Evolutionary conservation across 2,888 invertebrate species (phyloP).

Genomic region (Dorcus hopei): DNA sequence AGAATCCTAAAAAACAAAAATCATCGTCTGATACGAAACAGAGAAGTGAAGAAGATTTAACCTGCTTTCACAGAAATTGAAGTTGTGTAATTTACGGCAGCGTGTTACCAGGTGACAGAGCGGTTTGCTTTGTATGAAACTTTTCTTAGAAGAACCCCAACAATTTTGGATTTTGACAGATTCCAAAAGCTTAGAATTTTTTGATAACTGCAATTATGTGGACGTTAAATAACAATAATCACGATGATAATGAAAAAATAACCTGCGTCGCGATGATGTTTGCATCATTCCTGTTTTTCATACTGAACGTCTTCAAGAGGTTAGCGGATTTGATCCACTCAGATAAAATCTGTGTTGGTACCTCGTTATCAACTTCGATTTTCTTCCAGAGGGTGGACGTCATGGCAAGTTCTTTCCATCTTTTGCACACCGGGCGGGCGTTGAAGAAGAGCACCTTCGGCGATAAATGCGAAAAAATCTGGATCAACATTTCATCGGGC

Average conservation of each 20-base stretch:
- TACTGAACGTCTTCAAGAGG: slow-evolving; percentile 14
- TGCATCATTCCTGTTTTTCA: slow-evolving; percentile 17
- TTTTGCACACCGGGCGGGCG: slow-evolving; percentile 20
- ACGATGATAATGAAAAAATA: neutral
- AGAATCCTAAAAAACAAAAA: too few species aligned
- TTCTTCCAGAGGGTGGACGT: slow-evolving; percentile 17
- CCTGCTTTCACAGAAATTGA: too few species aligned
- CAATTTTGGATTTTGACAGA: slow-evolving; percentile 20
- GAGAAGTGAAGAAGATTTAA: too few species aligned
- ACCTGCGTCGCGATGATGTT: slow-evolving; percentile 18
- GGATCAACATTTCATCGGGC: slow-evolving; percentile 22
- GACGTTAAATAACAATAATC: neutral
- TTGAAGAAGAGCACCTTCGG: slow-evolving; percentile 19
- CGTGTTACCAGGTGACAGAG: slow-evolving; percentile 17
- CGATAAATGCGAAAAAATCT: slow-evolving; percentile 19
- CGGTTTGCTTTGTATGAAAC: slow-evolving; percentile 17
- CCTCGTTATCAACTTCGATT: slow-evolving; percentile 15
- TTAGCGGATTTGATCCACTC: slow-evolving; percentile 20
- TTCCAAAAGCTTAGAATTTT: slow-evolving; percentile 20
- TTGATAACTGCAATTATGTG: slow-evolving; percentile 15
- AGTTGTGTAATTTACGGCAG: neutral
- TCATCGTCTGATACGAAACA: too few species aligned
- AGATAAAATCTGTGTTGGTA: slow-evolving; percentile 12
- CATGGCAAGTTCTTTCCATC: slow-evolving; percentile 19
- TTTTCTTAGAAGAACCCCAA: slow-evolving; percentile 18